Evolutionary conservation across 2,797 vertebrate species (phyloP).

Genomic region (Trachurus trachurus): DNA sequence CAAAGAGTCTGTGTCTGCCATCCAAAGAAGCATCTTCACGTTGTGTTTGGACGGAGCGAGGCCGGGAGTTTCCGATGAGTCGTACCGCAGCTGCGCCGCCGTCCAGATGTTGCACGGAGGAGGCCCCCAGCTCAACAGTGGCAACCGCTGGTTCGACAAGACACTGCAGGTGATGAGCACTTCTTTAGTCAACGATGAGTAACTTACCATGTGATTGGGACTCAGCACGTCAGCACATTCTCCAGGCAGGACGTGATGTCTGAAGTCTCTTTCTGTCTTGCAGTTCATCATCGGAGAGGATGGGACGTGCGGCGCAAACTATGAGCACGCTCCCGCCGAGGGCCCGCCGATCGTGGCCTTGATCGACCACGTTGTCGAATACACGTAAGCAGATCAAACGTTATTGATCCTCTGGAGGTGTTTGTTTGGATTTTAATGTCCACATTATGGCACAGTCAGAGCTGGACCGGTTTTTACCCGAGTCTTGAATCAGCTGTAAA

Average conservation of each 20-base stretch:
- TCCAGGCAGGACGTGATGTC: neutral
- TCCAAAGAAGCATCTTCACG: slow-evolving; percentile 95
- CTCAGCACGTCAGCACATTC: neutral
- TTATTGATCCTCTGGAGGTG: neutral
- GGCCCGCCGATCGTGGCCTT: slow-evolving; percentile 94
- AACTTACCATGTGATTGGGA: neutral
- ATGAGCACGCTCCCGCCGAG: slow-evolving; percentile 95
- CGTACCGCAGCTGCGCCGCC: slow-evolving; percentile 86
- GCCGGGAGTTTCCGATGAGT: slow-evolving; percentile 85
- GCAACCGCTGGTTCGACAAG: slow-evolving; percentile 99
- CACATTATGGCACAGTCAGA: too few relatives aligned
- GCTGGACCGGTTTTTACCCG: too few relatives aligned
- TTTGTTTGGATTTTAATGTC: neutral
- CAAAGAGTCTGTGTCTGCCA: slow-evolving; percentile 89
- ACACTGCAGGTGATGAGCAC: slow-evolving; percentile 90
- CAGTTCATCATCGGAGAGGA: slow-evolving; percentile 96
- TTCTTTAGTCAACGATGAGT: neutral
- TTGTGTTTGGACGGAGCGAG: slow-evolving; percentile 92
- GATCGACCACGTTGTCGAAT: slow-evolving; percentile 94
- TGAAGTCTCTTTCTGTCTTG: slow-evolving; percentile 7
- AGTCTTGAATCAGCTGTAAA: too few relatives aligned
- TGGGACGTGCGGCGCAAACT: slow-evolving; percentile 93
- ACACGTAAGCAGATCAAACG: slow-evolving; percentile 88
- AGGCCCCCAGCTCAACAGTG: slow-evolving; percentile 88
- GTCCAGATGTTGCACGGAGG: slow-evolving; percentile 93